phyloP scores from a whole-genome alignment of 2,888 invertebrate species.

The Agrotis ipsilon region DNA sequence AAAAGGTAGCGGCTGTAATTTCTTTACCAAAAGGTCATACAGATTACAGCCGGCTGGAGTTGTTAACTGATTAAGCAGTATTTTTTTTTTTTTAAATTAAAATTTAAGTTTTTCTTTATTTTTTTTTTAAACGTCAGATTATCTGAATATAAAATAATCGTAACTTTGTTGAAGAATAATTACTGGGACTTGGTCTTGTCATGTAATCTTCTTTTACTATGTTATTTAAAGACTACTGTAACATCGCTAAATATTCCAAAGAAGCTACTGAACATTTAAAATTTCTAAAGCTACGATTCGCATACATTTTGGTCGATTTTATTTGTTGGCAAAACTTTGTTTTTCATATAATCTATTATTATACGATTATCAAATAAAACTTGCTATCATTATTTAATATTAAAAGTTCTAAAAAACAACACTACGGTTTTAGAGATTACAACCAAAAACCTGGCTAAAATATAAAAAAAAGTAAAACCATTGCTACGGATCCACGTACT shows the following conservation, averaged over 20 bases:
- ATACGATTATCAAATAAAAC: not conserved
- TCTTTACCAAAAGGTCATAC: no score
- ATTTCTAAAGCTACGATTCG: conserved; percentile 22
- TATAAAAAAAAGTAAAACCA: conserved; percentile 39
- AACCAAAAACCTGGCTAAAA: not conserved
- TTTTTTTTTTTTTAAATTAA: no score
- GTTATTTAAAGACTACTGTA: conserved; percentile 40
- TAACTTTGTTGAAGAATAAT: not conserved
- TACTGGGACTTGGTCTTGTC: no score
- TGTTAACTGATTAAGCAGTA: no score
- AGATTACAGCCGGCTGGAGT: no score
- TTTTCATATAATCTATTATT: not conserved
- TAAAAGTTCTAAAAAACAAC: conserved; percentile 9
- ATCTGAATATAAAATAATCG: no score
- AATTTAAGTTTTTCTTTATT: no score
- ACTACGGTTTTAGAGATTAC: conserved; percentile 9
- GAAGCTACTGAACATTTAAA: conserved; percentile 29
- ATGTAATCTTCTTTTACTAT: no score
- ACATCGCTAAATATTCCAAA: conserved; percentile 37
- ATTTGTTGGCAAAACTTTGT: not conserved
- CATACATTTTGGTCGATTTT: conserved; percentile 39
- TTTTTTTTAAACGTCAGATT: no score
- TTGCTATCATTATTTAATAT: not conserved
- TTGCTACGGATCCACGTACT: conserved; percentile 45
- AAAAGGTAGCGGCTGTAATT: no score